phyloP scores from a whole-genome alignment of 2,113 vertebrate species.

The Chelonoidis abingdonii region DNA sequence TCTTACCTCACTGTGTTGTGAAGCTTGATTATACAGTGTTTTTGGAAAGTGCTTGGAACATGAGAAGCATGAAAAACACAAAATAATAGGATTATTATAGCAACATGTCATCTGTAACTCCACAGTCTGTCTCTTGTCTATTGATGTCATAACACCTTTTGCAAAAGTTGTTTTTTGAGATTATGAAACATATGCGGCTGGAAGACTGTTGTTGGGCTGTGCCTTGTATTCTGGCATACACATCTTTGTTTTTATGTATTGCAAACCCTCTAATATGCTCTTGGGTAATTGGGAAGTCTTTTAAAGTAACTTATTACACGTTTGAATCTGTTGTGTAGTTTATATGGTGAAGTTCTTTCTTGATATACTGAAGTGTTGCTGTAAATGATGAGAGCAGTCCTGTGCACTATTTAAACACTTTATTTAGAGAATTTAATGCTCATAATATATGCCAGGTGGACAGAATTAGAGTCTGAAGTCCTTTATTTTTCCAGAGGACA shows the following conservation, averaged over 20 bases:
- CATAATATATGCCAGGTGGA: slow-evolving; percentile 43
- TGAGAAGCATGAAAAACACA: neutral
- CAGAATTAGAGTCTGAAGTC: neutral
- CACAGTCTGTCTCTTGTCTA: neutral
- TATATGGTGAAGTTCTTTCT: neutral
- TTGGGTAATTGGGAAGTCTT: neutral
- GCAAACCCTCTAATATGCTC: neutral
- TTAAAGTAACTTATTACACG: neutral
- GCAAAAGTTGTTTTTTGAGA: neutral
- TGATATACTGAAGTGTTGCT: neutral
- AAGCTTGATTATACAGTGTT: neutral
- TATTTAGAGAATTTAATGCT: slow-evolving; percentile 13
- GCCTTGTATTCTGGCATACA: neutral
- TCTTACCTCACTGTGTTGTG: neutral
- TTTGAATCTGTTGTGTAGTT: slow-evolving; percentile 1
- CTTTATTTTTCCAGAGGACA: slow-evolving; percentile 16
- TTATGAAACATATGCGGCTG: neutral
- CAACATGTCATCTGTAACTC: neutral
- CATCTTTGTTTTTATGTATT: neutral
- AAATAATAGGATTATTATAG: neutral
- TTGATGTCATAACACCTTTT: neutral
- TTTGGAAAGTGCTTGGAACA: neutral
- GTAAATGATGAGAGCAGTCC: neutral
- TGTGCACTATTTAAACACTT: neutral
- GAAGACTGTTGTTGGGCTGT: neutral